Evolutionary conservation across 2,113 vertebrate species (phyloP), one percentile per base, ranked within the genome.

Genomic region (Ictalurus punctatus): DNA sequence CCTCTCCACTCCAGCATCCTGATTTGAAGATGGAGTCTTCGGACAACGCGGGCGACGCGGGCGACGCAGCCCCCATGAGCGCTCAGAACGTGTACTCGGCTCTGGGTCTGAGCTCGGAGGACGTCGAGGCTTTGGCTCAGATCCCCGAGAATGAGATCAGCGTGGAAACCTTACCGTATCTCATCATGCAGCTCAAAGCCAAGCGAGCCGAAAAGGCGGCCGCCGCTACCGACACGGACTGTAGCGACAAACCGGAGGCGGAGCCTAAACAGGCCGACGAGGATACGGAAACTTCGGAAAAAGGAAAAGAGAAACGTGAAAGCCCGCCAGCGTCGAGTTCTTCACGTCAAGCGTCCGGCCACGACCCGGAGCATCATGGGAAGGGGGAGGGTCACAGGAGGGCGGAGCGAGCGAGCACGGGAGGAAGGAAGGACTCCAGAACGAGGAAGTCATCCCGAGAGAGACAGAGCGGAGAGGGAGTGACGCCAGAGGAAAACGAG

Each of bases 141-240:
- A 97, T 97, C 95, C 97, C 97, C 85, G 97, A 97, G 95, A 96
- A 96, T 92, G 97, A 97, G 95, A 97, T 97, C 78, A 97, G 96
- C 93, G 96, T 97, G 93, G 97, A 97, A 94, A 97, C 96, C 92
- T 96, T 97, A 94, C 97, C 97, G 93, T 95, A 96, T 93, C 96
- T 97, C 91, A 97, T 97, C 96, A 96, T 97, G 92, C 96, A 97
- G 93, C 96, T 97, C 95, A 97, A 97, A 92, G 96, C 96, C 92
- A 97, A 96, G 95, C 96, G 96, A 94, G 84, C 84, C 2, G 58
- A 89, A 5, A 73, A 81, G 23, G 54, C 25, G 3, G 19, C 87
- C 6, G 34, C 83, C 5, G 2, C 74, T 69, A 76, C 83, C 1
- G 86, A 89, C 5, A 54, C 84, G 4, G 90, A 92, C 27, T 30